These are phyloP conservation scores for Lymantria monacha DNA, from an alignment of 2,888 invertebrate species.

Conservation along the genomic window DNA sequence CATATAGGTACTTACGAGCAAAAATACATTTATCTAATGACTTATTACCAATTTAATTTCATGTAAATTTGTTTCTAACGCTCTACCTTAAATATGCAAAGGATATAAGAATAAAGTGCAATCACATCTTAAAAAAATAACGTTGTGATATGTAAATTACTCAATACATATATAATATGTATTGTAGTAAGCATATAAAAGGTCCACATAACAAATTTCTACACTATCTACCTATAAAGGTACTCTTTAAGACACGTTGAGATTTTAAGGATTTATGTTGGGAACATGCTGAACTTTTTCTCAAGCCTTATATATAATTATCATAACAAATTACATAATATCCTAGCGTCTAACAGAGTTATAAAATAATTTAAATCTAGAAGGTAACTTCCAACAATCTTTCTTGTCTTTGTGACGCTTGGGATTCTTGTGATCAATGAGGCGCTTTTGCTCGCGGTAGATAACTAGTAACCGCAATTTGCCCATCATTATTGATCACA, in stretches of 20 bases:
- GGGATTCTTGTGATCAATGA: constrained; percentile 15
- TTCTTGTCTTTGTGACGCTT: constrained; percentile 30
- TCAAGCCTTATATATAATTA: constrained; percentile 60
- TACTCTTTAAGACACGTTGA: constrained; percentile 76
- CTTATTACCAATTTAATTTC: constrained; percentile 25
- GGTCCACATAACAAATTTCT: constrained; percentile 41
- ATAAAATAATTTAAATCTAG: constrained; percentile 73
- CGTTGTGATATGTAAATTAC: constrained; percentile 51
- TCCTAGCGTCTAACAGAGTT: constrained; percentile 72
- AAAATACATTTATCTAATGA: constrained; percentile 21
- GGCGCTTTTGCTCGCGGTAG: neutral
- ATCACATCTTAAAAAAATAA: constrained; percentile 31
- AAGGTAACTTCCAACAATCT: constrained; percentile 77
- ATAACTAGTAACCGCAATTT: neutral
- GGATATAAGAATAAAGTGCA: constrained; percentile 28
- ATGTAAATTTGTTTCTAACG: constrained; percentile 26
- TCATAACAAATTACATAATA: constrained; percentile 69
- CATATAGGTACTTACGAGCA: constrained; percentile 18
- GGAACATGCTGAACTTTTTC: constrained; percentile 76
- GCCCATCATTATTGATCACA: constrained; percentile 26
- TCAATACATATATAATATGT: constrained; percentile 56
- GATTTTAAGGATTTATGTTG: constrained; percentile 50
- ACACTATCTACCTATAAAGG: constrained; percentile 68
- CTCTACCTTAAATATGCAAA: constrained; percentile 27
- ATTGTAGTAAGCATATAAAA: constrained; percentile 40